Evolutionary conservation across 2,888 invertebrate species (phyloP).

Genomic region (Spicauda simplicius): DNA sequence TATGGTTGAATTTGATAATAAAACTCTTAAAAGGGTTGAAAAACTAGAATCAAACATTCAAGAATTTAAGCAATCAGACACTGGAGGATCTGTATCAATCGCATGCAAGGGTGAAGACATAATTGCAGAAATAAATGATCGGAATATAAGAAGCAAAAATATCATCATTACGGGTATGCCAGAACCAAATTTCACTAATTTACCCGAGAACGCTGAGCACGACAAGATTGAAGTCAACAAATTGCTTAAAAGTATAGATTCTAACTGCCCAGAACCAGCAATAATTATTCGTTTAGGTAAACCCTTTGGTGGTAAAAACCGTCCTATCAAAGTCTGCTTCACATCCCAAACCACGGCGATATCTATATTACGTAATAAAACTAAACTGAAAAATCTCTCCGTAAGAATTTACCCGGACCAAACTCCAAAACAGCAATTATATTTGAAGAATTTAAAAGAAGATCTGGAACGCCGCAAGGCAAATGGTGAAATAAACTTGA

Average conservation of each 20-base stretch:
- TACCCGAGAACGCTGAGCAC: neutral
- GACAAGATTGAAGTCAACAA: neutral
- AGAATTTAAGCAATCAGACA: neutral
- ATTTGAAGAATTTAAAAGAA: constrained; percentile 2
- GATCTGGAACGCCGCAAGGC: neutral
- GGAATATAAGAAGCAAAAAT: neutral
- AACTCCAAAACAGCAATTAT: constrained; percentile 8
- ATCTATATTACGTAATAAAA: neutral
- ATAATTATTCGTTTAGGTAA: neutral
- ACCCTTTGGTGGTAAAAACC: neutral
- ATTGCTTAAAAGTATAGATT: neutral
- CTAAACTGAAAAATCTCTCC: neutral
- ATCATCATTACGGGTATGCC: neutral
- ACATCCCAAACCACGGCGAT: neutral
- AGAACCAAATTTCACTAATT: neutral
- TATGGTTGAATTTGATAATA: too few species aligned
- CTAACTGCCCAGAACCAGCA: neutral
- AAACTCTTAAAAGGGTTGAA: neutral
- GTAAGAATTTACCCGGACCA: constrained; percentile 5
- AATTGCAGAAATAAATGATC: constrained; percentile 4
- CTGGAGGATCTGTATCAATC: neutral
- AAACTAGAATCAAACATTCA: neutral
- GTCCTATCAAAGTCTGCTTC: neutral
- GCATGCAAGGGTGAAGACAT: neutral
- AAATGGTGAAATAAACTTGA: constrained; percentile 9